Base-by-base conservation (phyloP, 2,888 invertebrate genomes). In the Microplitis deprimator region DNA sequence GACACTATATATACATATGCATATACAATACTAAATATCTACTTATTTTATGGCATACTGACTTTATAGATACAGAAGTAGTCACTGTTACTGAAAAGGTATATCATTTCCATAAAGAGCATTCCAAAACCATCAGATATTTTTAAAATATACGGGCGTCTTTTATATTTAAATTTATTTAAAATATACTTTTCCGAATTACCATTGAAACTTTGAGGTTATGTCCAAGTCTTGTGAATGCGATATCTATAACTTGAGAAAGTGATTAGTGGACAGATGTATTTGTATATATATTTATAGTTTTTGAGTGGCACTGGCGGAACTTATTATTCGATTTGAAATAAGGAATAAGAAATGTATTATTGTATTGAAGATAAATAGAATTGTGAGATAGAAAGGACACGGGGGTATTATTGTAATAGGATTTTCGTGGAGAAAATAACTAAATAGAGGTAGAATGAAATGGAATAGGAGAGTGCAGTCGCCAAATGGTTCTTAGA, bases 401-500 rank as follows among this genome's bases (percentile, higher is more conserved):
- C 17, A 50, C 20, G 16, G 7, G 10, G 50, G 69, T 50, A 50
- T 50, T 50, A 50, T 50, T 50, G 50, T 50, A 50, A 50, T 50
- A 50, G 50, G 50, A 50, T 50, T 50, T 50, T 13, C 41, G 59
- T n/a, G 20, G 38, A 38, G 69, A 62, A 69, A 16, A 40, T 20
- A 75, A 59, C 20, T 29, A 29, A 13, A 20, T 65, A 65, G 20
- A 65, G 29, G 38, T 20, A 29, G 20, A 17, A 62, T n/a, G 10
- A 6, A 16, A 16, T 8, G 20, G 62, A 17, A n/a, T 17, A 62
- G 16, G 20, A 17, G 13, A 65, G 29, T 20, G 13, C 65, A 65
- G 29, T 39, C 64, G 64, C 40, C 40, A 50, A 17, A 69, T 71
- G 16, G 60, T 65, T 65, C 65, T 60, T 50, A 76, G 60, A 79